Conservation (phyloP, 2,888 invertebrate genomes). For the Thera britannica region DNA sequence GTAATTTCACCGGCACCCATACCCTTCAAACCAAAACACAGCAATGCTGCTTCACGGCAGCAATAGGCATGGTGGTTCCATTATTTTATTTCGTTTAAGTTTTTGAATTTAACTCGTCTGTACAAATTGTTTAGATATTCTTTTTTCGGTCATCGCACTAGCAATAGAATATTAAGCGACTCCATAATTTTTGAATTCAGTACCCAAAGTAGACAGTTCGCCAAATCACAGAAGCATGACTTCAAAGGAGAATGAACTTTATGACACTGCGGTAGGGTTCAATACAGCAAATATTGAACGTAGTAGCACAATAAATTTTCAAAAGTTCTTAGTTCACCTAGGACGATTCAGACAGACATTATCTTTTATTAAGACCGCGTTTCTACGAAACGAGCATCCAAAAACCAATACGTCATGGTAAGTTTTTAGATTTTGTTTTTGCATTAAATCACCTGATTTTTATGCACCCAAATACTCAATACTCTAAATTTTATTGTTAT, state of each 20-base stretch:
- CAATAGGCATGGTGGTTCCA: too few species aligned
- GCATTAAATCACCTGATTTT: too few species aligned
- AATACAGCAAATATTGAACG: background rate
- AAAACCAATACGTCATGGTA: too few species aligned
- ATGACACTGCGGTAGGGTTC: background rate
- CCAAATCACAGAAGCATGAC: background rate
- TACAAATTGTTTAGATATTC: conserved; percentile 2
- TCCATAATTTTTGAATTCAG: conserved; percentile 8
- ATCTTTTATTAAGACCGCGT: conserved; percentile 6
- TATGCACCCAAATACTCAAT: too few species aligned
- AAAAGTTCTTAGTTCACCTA: conserved; percentile 8
- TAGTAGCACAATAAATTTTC: background rate
- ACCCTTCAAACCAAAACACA: too few species aligned
- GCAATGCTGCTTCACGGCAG: too few species aligned
- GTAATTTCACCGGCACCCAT: too few species aligned
- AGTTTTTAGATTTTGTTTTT: too few species aligned
- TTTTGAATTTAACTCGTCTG: background rate
- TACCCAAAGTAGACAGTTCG: background rate
- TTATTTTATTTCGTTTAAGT: background rate
- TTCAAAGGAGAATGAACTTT: conserved; percentile 2
- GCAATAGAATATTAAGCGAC: conserved; percentile 5
- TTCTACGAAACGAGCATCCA: background rate
- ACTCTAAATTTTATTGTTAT: too few species aligned
- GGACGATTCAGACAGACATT: conserved; percentile 9
- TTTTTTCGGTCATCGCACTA: conserved; percentile 4